A percentile compares a stretch with the other conserved stretches of the same genome.
phyloP scores from a whole-genome alignment of 2,797 vertebrate genomes.

The Carcharodon carcharias region DNA sequence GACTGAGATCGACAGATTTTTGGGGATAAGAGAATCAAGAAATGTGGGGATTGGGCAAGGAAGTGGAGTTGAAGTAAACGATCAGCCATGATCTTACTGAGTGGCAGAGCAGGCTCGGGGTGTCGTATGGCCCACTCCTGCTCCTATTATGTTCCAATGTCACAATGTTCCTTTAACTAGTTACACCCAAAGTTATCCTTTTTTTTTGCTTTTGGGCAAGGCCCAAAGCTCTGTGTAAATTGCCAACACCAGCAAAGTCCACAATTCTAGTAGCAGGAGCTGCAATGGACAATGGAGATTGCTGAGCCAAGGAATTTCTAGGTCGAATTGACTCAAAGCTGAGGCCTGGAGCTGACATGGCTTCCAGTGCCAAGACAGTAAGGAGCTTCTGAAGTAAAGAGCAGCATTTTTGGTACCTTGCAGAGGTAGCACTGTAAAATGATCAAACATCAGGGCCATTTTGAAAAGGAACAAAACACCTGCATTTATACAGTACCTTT shows the following conservation, averaged over 20 bases:
- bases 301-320: neutral
- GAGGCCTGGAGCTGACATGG: neutral
- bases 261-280: neutral
- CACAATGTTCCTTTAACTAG: too few species aligned
- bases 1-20: neutral
- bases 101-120: too few species aligned
- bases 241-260: neutral
- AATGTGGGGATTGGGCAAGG: neutral
- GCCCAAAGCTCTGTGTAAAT: neutral
- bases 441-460: too few species aligned
- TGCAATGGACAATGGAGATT: neutral
- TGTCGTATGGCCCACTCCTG: too few species aligned
- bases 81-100: too few species aligned
- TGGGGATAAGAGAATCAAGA: neutral
- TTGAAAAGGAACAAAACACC: neutral
- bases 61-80: too few species aligned
- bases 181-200: too few species aligned
- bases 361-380: neutral
- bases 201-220: neutral
- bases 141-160: too few species aligned
- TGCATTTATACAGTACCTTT: neutral
- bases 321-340: neutral
- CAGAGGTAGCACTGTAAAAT: neutral
- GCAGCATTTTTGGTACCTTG: neutral
- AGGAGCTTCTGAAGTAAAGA: neutral